Percentiles rank a stretch among this genome's conserved stretches.
These are phyloP conservation scores for Oryzias dopingdopingensis DNA, from an alignment of 2,797 vertebrate genomes.

Conservation along the genomic window DNA sequence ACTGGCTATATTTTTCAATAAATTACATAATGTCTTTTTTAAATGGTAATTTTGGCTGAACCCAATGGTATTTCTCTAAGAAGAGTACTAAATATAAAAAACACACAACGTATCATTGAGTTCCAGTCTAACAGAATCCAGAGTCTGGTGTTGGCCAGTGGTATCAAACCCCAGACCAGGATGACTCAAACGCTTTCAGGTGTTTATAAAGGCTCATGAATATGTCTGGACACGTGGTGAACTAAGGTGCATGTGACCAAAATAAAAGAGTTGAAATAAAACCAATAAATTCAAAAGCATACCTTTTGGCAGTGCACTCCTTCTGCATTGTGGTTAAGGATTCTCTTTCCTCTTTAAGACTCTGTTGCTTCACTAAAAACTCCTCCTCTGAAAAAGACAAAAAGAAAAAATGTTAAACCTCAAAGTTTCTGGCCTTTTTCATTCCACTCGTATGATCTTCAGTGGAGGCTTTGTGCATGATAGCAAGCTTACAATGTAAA, in stretches of 20 bases:
- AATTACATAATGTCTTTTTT: no score
- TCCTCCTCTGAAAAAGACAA: slow-evolving; percentile 79
- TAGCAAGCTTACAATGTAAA: slow-evolving; percentile 45
- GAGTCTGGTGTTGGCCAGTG: no score
- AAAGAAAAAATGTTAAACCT: slow-evolving; percentile 50
- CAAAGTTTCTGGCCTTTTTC: slow-evolving; percentile 43
- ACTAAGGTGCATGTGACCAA: background rate
- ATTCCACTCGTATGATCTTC: slow-evolving; percentile 47
- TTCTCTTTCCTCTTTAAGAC: slow-evolving; percentile 85
- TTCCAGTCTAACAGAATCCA: no score
- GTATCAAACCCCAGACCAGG: no score
- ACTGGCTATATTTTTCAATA: no score
- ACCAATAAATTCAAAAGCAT: slow-evolving; percentile 59
- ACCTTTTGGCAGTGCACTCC: slow-evolving; percentile 95
- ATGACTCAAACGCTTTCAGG: no score
- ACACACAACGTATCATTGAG: no score
- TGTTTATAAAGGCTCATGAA: no score
- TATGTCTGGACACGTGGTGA: no score
- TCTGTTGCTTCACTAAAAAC: slow-evolving; percentile 82
- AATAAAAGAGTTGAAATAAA: slow-evolving; percentile 24
- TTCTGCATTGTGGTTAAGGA: slow-evolving; percentile 86
- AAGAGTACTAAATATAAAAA: no score
- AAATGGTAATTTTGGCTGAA: no score
- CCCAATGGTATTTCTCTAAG: no score
- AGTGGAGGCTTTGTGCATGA: slow-evolving; percentile 58